A percentile compares a stretch with the other conserved stretches of the same genome.
Evolutionary conservation across 2,888 invertebrate genomes (phyloP).

Genomic region (Stegana nigrithorax): DNA sequence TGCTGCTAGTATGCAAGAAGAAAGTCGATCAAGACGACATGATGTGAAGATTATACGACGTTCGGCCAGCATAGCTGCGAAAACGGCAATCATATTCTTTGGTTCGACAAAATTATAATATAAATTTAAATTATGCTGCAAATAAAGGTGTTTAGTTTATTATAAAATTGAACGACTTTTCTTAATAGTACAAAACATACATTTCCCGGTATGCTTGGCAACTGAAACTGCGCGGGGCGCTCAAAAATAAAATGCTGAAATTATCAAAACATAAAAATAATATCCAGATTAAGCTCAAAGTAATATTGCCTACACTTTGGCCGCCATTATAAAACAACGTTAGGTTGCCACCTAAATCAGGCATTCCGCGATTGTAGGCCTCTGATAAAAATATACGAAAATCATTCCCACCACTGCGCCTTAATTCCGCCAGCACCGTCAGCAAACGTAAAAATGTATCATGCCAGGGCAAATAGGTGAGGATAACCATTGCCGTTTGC

Average conservation of each 20-base stretch:
- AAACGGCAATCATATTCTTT: slow-evolving; percentile 94
- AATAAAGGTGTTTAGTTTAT: no score
- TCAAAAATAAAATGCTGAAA: slow-evolving; percentile 83
- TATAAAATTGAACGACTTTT: slow-evolving; percentile 13
- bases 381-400: slow-evolving; percentile 73
- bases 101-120: slow-evolving; percentile 98
- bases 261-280: slow-evolving; percentile 69
- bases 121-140: slow-evolving; percentile 94
- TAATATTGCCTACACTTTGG: slow-evolving; percentile 72
- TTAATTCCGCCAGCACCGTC: slow-evolving; percentile 63
- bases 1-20: slow-evolving; percentile 94
- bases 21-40: slow-evolving; percentile 86
- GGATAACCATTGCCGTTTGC: slow-evolving; percentile 84
- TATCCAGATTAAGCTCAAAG: slow-evolving; percentile 19
- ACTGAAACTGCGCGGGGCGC: slow-evolving; percentile 82
- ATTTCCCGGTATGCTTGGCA: slow-evolving; percentile 96
- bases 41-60: slow-evolving; percentile 94
- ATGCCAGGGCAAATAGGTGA: slow-evolving; percentile 96
- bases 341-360: slow-evolving; percentile 76
- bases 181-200: slow-evolving; percentile 73
- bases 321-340: slow-evolving; percentile 73
- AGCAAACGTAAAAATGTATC: slow-evolving; percentile 81
- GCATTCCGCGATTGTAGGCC: slow-evolving; percentile 77
- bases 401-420: slow-evolving; percentile 54
- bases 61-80: slow-evolving; percentile 95